phyloP scores from a whole-genome alignment of 2,797 vertebrate genomes.

The Chromis chromis region DNA sequence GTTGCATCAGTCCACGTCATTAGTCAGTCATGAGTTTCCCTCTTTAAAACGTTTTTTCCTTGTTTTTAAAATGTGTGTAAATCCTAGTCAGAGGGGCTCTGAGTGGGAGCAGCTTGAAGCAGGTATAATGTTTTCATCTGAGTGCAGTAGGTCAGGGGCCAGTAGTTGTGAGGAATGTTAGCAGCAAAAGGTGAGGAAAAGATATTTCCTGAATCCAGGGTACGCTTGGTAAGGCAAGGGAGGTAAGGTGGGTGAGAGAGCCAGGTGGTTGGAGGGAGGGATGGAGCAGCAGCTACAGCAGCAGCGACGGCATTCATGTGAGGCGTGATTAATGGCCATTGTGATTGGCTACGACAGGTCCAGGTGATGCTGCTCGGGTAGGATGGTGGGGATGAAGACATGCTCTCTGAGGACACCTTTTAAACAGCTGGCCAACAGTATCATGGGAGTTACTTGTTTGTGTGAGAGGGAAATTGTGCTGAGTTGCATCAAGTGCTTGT shows the following conservation, averaged over 20 bases:
- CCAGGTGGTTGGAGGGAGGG: slow-evolving; percentile 15
- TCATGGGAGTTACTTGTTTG: slow-evolving; percentile 62
- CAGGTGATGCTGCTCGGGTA: slow-evolving; percentile 73
- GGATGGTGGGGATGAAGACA: slow-evolving; percentile 50
- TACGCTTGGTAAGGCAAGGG: slow-evolving; percentile 13
- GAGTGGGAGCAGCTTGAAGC: slow-evolving; percentile 19
- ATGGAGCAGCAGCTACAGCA: slow-evolving; percentile 38
- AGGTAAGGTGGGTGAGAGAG: slow-evolving; percentile 24
- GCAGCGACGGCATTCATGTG: slow-evolving; percentile 74
- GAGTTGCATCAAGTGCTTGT: slow-evolving; percentile 32
- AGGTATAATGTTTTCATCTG: slow-evolving; percentile 20
- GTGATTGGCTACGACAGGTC: slow-evolving; percentile 81
- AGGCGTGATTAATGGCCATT: slow-evolving; percentile 82
- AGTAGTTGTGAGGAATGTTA: slow-evolving; percentile 36
- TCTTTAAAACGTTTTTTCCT: neutral
- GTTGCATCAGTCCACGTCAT: neutral
- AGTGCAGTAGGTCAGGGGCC: slow-evolving; percentile 7
- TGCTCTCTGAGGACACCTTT: slow-evolving; percentile 74
- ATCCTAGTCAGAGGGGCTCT: slow-evolving; percentile 8
- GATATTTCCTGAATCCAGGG: slow-evolving; percentile 42
- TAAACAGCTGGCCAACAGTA: slow-evolving; percentile 76
- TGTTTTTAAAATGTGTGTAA: slow-evolving; percentile 5
- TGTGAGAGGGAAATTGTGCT: slow-evolving; percentile 55
- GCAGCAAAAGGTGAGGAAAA: slow-evolving; percentile 46
- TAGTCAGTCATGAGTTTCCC: neutral